Evolutionary conservation across 2,888 invertebrate genomes (phyloP).

Genomic region (Tenthredo amoena): DNA sequence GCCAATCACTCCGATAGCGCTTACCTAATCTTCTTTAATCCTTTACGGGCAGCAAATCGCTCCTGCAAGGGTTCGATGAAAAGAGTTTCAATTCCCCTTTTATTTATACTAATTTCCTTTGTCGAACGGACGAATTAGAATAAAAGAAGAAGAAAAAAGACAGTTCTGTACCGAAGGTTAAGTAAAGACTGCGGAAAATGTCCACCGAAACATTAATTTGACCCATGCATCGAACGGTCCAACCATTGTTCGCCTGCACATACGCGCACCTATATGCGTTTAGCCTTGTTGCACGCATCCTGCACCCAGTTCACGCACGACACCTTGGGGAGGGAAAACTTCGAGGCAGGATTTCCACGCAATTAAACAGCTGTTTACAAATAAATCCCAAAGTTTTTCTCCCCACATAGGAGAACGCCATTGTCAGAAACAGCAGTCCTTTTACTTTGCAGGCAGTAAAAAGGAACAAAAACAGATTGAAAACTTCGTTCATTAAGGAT

Average conservation of each 20-base stretch:
- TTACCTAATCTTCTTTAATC: slow-evolving; percentile 44
- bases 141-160: neutral
- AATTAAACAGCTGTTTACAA: slow-evolving; percentile 55
- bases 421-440: slow-evolving; percentile 40
- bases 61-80: neutral
- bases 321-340: slow-evolving; percentile 30
- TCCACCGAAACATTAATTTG: slow-evolving; percentile 12
- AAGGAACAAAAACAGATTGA: neutral
- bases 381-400: slow-evolving; percentile 53
- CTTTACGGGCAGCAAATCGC: slow-evolving; percentile 22
- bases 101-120: neutral
- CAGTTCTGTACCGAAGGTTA: neutral
- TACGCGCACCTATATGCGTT: slow-evolving; percentile 36
- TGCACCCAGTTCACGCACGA: slow-evolving; percentile 52
- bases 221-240: slow-evolving; percentile 16
- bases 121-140: neutral
- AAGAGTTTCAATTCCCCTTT: neutral
- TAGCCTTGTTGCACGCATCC: slow-evolving; percentile 34
- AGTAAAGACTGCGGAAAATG: neutral
- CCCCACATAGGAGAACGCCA: slow-evolving; percentile 8
- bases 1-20: slow-evolving; percentile 37
- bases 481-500: slow-evolving; percentile 1
- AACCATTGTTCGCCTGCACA: slow-evolving; percentile 9
- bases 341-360: slow-evolving; percentile 51
- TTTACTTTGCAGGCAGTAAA: neutral